Evolutionary conservation across 2,888 invertebrate species (phyloP).

Genomic region (Maniola hyperantus): DNA sequence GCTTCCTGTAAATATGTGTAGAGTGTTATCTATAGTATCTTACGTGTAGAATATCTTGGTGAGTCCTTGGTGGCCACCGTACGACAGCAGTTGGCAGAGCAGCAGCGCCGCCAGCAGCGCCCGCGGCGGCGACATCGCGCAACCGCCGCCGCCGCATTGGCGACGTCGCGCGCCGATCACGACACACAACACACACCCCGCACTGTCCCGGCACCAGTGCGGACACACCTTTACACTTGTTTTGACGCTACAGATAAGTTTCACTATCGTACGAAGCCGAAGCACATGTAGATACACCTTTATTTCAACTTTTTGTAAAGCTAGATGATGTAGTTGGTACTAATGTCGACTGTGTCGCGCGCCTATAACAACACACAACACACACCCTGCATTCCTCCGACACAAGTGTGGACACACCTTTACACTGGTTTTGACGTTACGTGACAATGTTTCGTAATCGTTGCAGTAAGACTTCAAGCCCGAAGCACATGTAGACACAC

Average conservation of each 20-base stretch:
- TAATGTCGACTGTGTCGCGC: too few relatives aligned
- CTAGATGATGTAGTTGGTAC: too few relatives aligned
- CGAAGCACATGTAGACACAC: too few relatives aligned
- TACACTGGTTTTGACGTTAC: too few relatives aligned
- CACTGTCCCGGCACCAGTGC: slow-evolving; percentile 24
- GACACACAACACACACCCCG: slow-evolving; percentile 46
- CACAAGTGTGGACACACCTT: too few relatives aligned
- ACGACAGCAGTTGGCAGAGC: slow-evolving; percentile 75
- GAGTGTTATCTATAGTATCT: slow-evolving; percentile 43
- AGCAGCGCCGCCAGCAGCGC: slow-evolving; percentile 77
- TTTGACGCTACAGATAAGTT: neutral
- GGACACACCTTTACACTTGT: slow-evolving; percentile 22
- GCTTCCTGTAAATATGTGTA: too few relatives aligned
- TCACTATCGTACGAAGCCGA: neutral
- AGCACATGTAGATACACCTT: neutral
- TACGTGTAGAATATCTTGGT: slow-evolving; percentile 81
- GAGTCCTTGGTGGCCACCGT: slow-evolving; percentile 81
- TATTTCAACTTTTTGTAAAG: slow-evolving; percentile 1
- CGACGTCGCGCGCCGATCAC: slow-evolving; percentile 68
- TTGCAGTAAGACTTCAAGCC: too few relatives aligned
- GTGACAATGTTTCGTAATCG: too few relatives aligned
- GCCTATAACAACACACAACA: too few relatives aligned
- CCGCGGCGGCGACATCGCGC: slow-evolving; percentile 79
- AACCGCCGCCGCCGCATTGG: slow-evolving; percentile 77
- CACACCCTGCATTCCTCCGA: too few relatives aligned